phyloP scores from a whole-genome alignment of 2,113 vertebrate species.

The Nesospiza acunhae region DNA sequence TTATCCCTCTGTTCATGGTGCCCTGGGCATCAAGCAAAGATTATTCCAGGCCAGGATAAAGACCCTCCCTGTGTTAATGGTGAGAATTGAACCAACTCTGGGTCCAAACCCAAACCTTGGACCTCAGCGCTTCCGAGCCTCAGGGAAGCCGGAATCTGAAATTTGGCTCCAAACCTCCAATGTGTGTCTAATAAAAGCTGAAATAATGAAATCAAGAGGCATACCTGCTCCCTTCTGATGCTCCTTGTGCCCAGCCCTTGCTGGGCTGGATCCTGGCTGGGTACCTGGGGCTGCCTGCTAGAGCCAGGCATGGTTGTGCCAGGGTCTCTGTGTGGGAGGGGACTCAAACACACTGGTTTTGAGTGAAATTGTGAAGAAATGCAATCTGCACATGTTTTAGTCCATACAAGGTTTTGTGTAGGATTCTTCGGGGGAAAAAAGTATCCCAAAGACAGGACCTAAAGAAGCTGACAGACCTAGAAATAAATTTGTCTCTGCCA shows the following conservation, averaged over 20 bases:
- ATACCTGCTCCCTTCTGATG: background rate
- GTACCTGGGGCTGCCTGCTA: background rate
- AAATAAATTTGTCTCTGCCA: background rate
- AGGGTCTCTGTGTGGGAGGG: background rate
- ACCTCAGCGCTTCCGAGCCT: background rate
- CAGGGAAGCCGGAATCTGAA: background rate
- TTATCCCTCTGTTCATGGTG: background rate
- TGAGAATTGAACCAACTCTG: background rate
- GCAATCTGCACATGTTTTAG: background rate
- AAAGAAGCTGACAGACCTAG: background rate
- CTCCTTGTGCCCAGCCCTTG: background rate
- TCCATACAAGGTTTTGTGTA: background rate
- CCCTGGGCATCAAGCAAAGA: accelerated
- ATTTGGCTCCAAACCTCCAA: background rate
- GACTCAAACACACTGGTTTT: background rate
- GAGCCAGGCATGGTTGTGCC: background rate
- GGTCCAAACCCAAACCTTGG: background rate
- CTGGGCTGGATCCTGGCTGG: background rate
- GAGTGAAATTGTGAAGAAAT: background rate
- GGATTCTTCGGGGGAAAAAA: background rate
- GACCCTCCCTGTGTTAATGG: background rate
- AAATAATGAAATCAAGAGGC: background rate
- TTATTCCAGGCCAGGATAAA: background rate
- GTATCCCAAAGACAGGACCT: background rate
- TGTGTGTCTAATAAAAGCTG: background rate